Base-by-base conservation (phyloP, 2,888 invertebrate species). In the Drosophila robusta region DNA sequence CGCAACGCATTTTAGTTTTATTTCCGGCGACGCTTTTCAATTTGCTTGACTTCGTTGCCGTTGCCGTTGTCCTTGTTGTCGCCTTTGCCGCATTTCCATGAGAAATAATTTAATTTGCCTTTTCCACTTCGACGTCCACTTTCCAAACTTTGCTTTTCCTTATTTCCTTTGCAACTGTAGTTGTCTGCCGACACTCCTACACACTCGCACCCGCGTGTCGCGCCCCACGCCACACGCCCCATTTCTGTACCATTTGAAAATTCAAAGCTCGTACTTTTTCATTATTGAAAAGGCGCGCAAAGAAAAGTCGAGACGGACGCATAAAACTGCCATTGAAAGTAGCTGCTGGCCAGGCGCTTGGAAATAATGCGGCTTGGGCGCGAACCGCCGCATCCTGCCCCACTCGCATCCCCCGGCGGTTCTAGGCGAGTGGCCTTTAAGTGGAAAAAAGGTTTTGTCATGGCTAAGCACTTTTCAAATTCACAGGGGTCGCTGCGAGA, bases 91-190 rank as follows among this genome's bases (percentile, higher is more conserved):
- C 78, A 75, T 82, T 80, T 86, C 78, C 78, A 83, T 76, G 79
- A 78, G 74, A 87, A 74, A 86, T 88, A 88, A 88, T 88, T 84
- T 80, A 86, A 87, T 86, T 87, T 78, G 87, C 87, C 82, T 86
- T 78, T 84, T 84, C 78, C 81, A 80, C 84, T 84, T 83, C 84
- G 79, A 71, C 86, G 85, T 82, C 82, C 83, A 82, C 75, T 82
- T 85, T 82, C 73, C 83, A 72, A 83, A 86, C 80, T 83, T 80
- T 76, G 70, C 85, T 79, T 85, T 70, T 69, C 58, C 72, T 69
- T 62, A 68, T 73, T 78, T 81, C 82, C 79, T 68, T 58, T 71
- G 71, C 74, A 50, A 69, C 63, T 78, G 67, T 78, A 63, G 58
- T 78, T 80, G 69, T 75, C 77, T 62, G 74, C 51, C 42, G 26